Evolutionary conservation across 2,797 vertebrate species (phyloP).

Genomic region (Avahi laniger): DNA sequence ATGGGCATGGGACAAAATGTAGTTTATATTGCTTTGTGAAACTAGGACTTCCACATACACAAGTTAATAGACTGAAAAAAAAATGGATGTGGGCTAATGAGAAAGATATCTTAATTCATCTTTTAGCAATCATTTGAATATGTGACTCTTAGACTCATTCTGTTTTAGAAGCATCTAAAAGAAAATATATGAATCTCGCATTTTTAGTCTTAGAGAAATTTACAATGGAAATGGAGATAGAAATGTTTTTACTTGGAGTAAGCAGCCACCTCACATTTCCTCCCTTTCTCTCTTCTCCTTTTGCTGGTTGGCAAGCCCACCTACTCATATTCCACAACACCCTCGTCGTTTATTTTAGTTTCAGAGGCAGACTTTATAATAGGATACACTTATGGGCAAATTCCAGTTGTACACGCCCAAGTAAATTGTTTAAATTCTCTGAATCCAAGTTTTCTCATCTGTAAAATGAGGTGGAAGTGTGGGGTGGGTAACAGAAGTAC

Average conservation of each 20-base stretch:
- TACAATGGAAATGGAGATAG: constrained; percentile 64
- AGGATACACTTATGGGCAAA: neutral
- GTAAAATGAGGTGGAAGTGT: neutral
- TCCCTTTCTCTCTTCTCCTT: constrained; percentile 34
- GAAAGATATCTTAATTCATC: constrained; percentile 32
- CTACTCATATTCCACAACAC: neutral
- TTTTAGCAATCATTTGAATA: constrained; percentile 37
- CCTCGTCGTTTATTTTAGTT: neutral
- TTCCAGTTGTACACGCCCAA: neutral
- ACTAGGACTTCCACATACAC: neutral
- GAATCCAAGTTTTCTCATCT: neutral
- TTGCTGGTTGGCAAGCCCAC: constrained; percentile 23
- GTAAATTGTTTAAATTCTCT: neutral
- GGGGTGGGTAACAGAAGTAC: neutral
- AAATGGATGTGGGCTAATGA: neutral
- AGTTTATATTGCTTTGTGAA: constrained; percentile 55
- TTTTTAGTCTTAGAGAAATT: constrained; percentile 66
- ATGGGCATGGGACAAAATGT: constrained; percentile 68
- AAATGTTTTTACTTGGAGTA: constrained; percentile 42
- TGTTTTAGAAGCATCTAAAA: constrained; percentile 59
- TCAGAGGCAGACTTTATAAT: neutral
- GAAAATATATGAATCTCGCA: constrained; percentile 58
- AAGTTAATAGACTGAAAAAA: constrained; percentile 8
- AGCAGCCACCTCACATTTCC: neutral
- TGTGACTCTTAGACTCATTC: constrained; percentile 22